A percentile compares a stretch with the other conserved stretches of the same genome.
Conservation (phyloP, 2,113 vertebrate genomes). For the Python bivittatus region DNA sequence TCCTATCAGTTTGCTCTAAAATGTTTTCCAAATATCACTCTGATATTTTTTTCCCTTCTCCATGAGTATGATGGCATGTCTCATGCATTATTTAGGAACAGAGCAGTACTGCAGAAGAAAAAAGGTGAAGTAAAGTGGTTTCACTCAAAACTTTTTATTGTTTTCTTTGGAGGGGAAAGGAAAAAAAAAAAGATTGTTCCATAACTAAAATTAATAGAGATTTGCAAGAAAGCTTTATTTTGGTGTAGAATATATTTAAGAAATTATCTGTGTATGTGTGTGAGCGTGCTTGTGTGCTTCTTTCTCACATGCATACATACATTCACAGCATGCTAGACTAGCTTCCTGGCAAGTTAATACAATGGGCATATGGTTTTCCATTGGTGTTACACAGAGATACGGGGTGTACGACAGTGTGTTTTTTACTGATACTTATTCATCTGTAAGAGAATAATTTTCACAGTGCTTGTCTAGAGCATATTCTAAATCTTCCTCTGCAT, state of each 20-base stretch:
- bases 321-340: slow-evolving; percentile 38
- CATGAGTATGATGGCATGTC: neutral
- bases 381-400: slow-evolving; percentile 62
- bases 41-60: neutral
- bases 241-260: slow-evolving; percentile 16
- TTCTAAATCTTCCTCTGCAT: slow-evolving; percentile 68
- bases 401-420: slow-evolving; percentile 47
- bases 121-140: neutral
- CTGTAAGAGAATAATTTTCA: slow-evolving; percentile 69
- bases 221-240: slow-evolving; percentile 8
- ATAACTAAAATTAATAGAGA: slow-evolving; percentile 5
- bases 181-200: slow-evolving; percentile 11
- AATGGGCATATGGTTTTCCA: slow-evolving; percentile 71
- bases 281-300: neutral
- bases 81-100: slow-evolving; percentile 23
- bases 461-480: slow-evolving; percentile 61
- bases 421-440: slow-evolving; percentile 62
- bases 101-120: neutral
- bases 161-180: neutral
- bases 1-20: neutral
- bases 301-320: slow-evolving; percentile 46
- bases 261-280: slow-evolving; percentile 31
- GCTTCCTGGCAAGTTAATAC: slow-evolving; percentile 61
- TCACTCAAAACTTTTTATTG: neutral
- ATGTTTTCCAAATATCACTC: slow-evolving; percentile 8